Conservation (phyloP, 1,140 invertebrate genomes). For the roundworm (Caenorhabditis elegans) region WBcel235 BX284605.5:12795501-12796000, state of each 20-base stretch:
- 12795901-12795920: no score
- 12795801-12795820: constrained; percentile 26
- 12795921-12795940: no score
- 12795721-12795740: constrained; percentile 11
- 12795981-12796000: no score
- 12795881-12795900: constrained; percentile 52
- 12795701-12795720: neutral
- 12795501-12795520: neutral
- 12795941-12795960: no score
- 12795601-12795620: neutral
- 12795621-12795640: neutral
- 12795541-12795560: neutral
- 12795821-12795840: constrained; percentile 37
- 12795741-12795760: neutral
- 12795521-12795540: neutral
- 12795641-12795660: constrained; percentile 7
- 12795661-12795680: constrained; percentile 22
- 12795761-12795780: constrained; percentile 33
- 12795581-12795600: constrained; percentile 9
- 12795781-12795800: constrained; percentile 26
- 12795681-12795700: neutral
- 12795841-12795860: constrained; percentile 40
- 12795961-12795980: no score
- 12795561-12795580: neutral
- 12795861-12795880: constrained; percentile 53